A percentile compares a stretch with the other conserved stretches of the same genome.
phyloP scores from a whole-genome alignment of 1,140 invertebrate species.

The Eumeta japonica region DNA sequence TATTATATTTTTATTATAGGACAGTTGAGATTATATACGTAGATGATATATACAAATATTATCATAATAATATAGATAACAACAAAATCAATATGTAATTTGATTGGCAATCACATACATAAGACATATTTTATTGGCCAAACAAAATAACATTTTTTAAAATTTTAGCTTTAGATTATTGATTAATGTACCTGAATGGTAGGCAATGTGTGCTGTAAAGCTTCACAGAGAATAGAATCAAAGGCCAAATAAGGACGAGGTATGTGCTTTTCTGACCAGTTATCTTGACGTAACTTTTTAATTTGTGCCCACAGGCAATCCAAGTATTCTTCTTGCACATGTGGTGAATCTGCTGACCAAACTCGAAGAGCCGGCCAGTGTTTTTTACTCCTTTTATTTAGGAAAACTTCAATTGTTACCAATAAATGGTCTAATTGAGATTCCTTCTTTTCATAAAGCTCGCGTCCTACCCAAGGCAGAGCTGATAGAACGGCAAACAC shows the following conservation, averaged over 20 bases:
- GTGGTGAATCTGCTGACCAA: conserved; percentile 88
- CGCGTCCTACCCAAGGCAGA: conserved; percentile 93
- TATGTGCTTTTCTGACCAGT: conserved; percentile 97
- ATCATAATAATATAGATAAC: too few relatives aligned
- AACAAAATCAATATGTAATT: too few relatives aligned
- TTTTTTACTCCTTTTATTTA: conserved; percentile 90
- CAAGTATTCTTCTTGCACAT: conserved; percentile 97
- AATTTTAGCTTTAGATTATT: too few relatives aligned
- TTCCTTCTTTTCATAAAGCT: conserved; percentile 96
- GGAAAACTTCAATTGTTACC: conserved; percentile 90
- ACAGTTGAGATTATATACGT: too few relatives aligned
- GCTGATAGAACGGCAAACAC: conserved; percentile 93
- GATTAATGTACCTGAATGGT: conserved; percentile 60
- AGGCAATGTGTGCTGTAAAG: conserved; percentile 92
- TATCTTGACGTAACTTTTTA: conserved; percentile 86
- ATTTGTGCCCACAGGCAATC: conserved; percentile 95
- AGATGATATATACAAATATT: too few relatives aligned
- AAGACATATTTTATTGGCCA: too few relatives aligned
- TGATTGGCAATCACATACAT: too few relatives aligned
- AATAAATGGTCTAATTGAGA: conserved; percentile 89
- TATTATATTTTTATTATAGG: too few relatives aligned
- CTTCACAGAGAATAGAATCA: conserved; percentile 92
- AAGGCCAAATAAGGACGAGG: conserved; percentile 93
- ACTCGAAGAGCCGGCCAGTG: conserved; percentile 89
- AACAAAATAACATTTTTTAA: too few relatives aligned